Conservation (phyloP, 2,797 vertebrate genomes). For the Amazona finschi region DNA sequence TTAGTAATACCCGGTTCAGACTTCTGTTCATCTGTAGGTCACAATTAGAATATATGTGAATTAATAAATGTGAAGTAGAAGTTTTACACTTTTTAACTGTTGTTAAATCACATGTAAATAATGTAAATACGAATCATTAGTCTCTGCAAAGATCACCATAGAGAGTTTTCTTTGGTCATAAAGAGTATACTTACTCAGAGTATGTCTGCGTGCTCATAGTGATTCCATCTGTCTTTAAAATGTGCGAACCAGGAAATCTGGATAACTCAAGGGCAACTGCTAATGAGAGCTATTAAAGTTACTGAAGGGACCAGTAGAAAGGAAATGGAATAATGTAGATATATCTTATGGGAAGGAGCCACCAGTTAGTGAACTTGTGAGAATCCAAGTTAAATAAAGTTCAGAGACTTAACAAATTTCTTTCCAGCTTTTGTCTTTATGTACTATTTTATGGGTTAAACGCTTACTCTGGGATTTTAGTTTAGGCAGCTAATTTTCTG, state of each 20-base stretch:
- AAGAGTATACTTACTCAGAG: neutral
- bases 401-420: neutral
- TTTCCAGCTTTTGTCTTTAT: neutral
- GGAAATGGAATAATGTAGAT: neutral
- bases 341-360: neutral
- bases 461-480: neutral
- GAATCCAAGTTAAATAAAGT: neutral
- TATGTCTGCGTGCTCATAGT: neutral
- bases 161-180: neutral
- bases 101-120: neutral
- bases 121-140: neutral
- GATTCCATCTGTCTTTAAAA: neutral
- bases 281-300: neutral
- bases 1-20: neutral
- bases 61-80: neutral
- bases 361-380: neutral
- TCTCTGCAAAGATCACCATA: neutral
- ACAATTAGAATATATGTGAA: neutral
- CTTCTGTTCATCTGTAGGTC: neutral
- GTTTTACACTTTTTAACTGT: neutral
- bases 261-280: neutral
- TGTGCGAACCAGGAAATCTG: neutral
- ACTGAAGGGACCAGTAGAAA: neutral
- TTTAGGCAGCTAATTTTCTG: neutral
- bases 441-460: neutral